These are phyloP conservation scores for Amaurobius ferox DNA, from an alignment of 2,888 invertebrate genomes.

Conservation along the genomic window DNA sequence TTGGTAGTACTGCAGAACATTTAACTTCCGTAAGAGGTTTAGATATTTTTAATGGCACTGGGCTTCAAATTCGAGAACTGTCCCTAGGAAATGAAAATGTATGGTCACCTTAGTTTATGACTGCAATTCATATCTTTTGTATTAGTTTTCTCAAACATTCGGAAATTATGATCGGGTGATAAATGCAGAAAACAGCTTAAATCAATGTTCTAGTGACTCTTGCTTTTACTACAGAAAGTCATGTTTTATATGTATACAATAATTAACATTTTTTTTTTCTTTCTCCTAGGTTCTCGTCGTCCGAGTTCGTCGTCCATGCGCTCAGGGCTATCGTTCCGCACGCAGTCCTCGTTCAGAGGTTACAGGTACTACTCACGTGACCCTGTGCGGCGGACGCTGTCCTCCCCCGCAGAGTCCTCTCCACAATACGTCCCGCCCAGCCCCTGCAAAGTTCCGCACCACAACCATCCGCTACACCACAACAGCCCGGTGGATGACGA, in stretches of 20 bases:
- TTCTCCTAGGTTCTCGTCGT: conserved; percentile 70
- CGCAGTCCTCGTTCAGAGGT: conserved; percentile 73
- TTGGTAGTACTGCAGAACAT: too few species aligned
- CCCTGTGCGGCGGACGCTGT: conserved; percentile 49
- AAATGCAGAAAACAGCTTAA: not conserved
- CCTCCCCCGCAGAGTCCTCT: conserved; percentile 56
- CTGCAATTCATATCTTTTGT: too few species aligned
- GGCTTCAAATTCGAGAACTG: too few species aligned
- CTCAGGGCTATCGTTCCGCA: conserved; percentile 73
- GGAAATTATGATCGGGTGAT: not conserved
- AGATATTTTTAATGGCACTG: too few species aligned
- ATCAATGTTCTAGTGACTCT: too few species aligned
- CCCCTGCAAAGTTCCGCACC: conserved; percentile 46
- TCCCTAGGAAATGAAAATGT: too few species aligned
- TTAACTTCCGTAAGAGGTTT: too few species aligned
- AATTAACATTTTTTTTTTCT: not conserved
- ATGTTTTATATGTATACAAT: too few species aligned
- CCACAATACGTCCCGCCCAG: conserved; percentile 35
- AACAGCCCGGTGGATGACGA: conserved; percentile 67
- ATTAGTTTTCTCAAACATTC: too few species aligned
- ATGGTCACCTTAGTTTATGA: too few species aligned
- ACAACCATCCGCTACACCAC: conserved; percentile 48
- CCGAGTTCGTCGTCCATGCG: conserved; percentile 72
- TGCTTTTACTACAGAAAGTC: too few species aligned
- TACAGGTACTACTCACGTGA: conserved; percentile 54